phyloP scores from a whole-genome alignment of 2,113 vertebrate species.

The Cichladusa arquata region DNA sequence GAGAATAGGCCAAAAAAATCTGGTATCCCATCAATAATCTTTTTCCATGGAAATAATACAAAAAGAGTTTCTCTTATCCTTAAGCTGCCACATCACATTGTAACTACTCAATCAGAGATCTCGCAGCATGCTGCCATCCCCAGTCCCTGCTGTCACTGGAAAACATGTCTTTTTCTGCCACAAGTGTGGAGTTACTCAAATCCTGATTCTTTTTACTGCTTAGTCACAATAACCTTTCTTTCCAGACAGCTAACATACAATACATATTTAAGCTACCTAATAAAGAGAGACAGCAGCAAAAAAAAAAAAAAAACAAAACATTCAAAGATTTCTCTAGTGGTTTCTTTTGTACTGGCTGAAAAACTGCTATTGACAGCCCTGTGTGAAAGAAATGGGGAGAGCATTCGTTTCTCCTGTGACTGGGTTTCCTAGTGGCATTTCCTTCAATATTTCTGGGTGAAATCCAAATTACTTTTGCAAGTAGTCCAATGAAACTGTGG shows the following conservation, averaged over 20 bases:
- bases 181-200: neutral
- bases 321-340: neutral
- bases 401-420: neutral
- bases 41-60: neutral
- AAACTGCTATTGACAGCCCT: neutral
- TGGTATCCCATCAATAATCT: neutral
- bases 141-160: neutral
- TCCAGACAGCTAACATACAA: neutral
- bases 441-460: neutral
- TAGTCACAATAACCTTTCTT: neutral
- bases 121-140: neutral
- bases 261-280: neutral
- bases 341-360: neutral
- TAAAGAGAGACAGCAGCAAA: neutral
- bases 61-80: neutral
- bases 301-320: neutral
- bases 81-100: neutral
- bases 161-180: neutral
- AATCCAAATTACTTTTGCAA: neutral
- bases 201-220: neutral
- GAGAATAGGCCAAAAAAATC: neutral
- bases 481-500: neutral
- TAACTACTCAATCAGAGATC: neutral
- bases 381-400: neutral
- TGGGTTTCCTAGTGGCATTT: neutral